Conservation (phyloP, 1,140 invertebrate genomes). For the roundworm (Caenorhabditis elegans) region DNA sequence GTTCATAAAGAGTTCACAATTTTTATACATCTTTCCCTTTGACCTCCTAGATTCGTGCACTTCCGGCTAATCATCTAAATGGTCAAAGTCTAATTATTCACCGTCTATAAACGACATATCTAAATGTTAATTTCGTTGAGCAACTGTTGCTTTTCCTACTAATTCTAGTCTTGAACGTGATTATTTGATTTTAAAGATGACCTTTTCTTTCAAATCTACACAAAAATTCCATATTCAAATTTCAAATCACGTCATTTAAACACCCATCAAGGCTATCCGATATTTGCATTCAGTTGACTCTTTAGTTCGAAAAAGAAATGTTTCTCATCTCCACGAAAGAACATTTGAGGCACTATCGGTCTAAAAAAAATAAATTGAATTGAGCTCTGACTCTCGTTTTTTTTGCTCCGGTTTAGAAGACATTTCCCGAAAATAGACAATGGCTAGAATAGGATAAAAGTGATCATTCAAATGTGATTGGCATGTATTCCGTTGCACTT, state of each 20-base stretch:
- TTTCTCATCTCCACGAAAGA: neutral
- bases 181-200: neutral
- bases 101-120: neutral
- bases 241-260: neutral
- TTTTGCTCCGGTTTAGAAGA: neutral
- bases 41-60: no score
- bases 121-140: neutral
- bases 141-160: no score
- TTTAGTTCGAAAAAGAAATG: neutral
- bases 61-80: no score
- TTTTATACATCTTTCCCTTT: no score
- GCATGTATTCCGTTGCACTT: neutral
- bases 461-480: neutral
- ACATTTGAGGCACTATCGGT: neutral
- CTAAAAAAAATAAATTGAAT: neutral
- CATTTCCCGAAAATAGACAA: neutral
- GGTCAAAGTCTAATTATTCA: no score
- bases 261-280: no score
- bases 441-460: no score
- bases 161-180: no score
- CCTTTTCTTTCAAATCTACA: neutral
- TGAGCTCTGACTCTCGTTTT: neutral
- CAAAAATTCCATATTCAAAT: neutral
- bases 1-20: no score
- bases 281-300: neutral